Evolutionary conservation across 2,797 vertebrate species (phyloP).

Genomic region (Falco berigora): DNA sequence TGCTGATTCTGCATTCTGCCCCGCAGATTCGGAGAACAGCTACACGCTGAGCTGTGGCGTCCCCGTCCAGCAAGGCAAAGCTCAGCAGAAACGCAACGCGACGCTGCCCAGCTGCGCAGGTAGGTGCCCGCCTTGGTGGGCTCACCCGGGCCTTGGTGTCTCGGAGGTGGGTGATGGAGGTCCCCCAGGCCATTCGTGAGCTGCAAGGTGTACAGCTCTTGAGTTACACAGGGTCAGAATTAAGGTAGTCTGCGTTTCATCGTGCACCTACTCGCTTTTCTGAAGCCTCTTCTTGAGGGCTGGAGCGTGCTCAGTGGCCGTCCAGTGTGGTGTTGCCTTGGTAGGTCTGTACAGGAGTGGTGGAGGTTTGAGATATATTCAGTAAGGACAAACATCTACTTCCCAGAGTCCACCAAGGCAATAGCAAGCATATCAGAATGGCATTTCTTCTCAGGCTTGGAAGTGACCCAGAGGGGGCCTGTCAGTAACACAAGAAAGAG

Average conservation of each 20-base stretch:
- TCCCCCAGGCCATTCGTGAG: neutral
- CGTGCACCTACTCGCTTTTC: fast-evolving
- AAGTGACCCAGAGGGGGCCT: neutral
- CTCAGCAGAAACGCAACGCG: conserved; percentile 74
- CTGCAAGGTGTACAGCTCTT: neutral
- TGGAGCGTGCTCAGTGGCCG: neutral
- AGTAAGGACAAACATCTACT: neutral
- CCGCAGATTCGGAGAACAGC: conserved; percentile 88
- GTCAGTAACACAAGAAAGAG: neutral
- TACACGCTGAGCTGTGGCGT: conserved; percentile 89
- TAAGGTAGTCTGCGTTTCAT: neutral
- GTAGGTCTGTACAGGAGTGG: neutral
- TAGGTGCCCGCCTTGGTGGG: conserved; percentile 61
- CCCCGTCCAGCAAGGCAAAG: conserved; percentile 79
- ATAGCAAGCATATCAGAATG: neutral
- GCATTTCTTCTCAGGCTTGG: neutral
- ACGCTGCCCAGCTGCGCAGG: conserved; percentile 79
- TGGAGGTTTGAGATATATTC: neutral
- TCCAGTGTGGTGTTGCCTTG: fast-evolving
- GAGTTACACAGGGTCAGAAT: neutral
- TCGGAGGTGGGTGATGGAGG: neutral
- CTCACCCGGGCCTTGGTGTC: fast-evolving
- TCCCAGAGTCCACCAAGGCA: neutral
- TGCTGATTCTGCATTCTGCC: neutral
- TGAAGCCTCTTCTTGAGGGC: neutral